Base-by-base conservation (phyloP, 2,888 invertebrate genomes). In the Volucella inflata region DNA sequence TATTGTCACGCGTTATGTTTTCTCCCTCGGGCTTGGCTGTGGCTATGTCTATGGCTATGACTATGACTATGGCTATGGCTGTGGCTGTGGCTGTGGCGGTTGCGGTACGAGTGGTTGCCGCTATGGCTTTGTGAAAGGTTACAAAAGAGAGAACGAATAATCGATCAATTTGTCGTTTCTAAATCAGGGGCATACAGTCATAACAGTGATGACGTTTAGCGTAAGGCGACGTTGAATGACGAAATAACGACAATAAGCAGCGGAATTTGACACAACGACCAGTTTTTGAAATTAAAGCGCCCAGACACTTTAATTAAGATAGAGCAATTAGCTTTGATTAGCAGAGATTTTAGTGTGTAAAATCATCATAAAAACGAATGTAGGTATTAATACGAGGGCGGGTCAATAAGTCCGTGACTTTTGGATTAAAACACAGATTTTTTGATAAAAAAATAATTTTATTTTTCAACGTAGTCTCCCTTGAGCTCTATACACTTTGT, bases 101-200 rank as follows among this genome's bases (percentile, higher is more conserved):
- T n/a, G n/a, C n/a, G 3, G 1, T 11, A 16, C 12, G 9, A 11
- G 17, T 21, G 12, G 65, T 44, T 11, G 44, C 59, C 8, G 57
- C 40, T 57, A 17, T 40, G 53, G 48, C n/a, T 16, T 46, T 60
- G 44, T 53, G 36, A 38, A 46, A 68, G 71, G 78, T 50, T 40
- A 64, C 65, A 57, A 12, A 62, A 50, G 62, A 72, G 44, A 36
- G n/a, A 51, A 62, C 48, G 72, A 57, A 74, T 80, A 84, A 84
- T 84, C 79, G 84, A 84, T 84, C 79, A 84, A 84, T 84, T 80
- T 84, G 84, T 84, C 84, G 65, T 48, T 67, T 36, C 55, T 71
- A 71, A 84, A 71, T 84, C 75, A 71, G 64, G 50, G 59, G 42
- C 8, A 48, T n/a, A 71, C 17, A 59, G 70, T 79, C 75, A 80